Base-by-base conservation (phyloP, 92 coral and sea anemone species). In the Palythoa grandis region DNA sequence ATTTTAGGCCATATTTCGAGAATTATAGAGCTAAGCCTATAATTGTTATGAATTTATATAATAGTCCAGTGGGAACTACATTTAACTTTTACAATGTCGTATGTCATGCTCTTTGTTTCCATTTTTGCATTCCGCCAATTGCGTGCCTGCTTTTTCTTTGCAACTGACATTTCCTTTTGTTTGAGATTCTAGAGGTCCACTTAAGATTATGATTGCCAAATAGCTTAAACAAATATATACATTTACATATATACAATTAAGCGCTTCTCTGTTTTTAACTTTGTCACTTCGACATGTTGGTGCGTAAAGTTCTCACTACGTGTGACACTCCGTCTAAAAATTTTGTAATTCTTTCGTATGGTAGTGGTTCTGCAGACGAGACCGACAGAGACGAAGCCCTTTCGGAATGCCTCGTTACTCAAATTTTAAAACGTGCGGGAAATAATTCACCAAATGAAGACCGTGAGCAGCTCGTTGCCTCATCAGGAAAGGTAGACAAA, bases 391-490 rank as follows among this genome's bases (percentile, higher is more conserved):
- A 80, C 47, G 50, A 47, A 7, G 74, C 75, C 7, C 85, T 66
- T 48, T 66, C 74, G 6, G n/a, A 24, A 5, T 80, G 74, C 37
- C 74, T 80, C 13, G 22, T 80, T 66, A 80, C 85, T 20, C 85
- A 80, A 48, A 38, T 80, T 80, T 52, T 52, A 20, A 43, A 52
- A 22, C 40, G 74, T 5, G 17, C 58, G 12, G 43, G 11, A 17
- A 54, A 52, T 17, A 29, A 79, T 5, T 63, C 58, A 48, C 15
- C 38, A n/a, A 43, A 80, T 40, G 60, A 80, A 19, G 57, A 43
- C 11, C 22, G 29, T n/a, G 61, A 43, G 4, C 10, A 78, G n/a
- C 52, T 57, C 8, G 0, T 16, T 12, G 61, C 54, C 7, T 50
- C 78, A 48, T 39, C 19, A 17, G 69, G 58, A 9, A 20, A 19